Conservation (phyloP, 2,113 vertebrate genomes). For the Himantopus leucocephalus region DNA sequence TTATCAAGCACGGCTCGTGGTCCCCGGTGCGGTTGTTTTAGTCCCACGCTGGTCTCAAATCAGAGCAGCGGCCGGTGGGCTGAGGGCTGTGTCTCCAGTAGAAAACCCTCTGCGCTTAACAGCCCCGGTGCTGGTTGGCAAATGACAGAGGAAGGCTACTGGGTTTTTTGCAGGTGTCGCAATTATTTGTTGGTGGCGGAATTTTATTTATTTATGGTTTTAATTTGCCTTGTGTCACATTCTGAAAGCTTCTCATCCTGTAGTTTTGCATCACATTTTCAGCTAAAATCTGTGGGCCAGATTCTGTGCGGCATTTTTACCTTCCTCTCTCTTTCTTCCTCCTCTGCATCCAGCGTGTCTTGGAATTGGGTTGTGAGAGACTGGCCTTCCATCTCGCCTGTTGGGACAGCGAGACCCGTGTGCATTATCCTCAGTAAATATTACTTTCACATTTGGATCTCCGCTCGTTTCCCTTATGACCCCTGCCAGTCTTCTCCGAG, state of each 20-base stretch:
- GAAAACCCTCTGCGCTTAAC: background rate
- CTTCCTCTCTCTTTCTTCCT: background rate
- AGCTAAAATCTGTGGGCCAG: background rate
- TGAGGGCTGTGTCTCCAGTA: background rate
- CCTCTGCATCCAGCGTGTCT: background rate
- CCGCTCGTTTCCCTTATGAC: slow-evolving; percentile 38
- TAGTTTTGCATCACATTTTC: background rate
- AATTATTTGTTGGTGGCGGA: background rate
- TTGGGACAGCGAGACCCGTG: background rate
- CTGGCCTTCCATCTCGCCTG: slow-evolving; percentile 27
- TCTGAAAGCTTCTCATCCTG: background rate
- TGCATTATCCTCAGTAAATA: slow-evolving; percentile 32
- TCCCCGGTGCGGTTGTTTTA: background rate
- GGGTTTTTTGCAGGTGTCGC: fast-evolving
- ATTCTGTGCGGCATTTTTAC: background rate
- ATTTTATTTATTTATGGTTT: background rate
- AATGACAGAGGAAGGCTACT: background rate
- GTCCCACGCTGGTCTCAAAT: background rate
- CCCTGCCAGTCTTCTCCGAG: background rate
- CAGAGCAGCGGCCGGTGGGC: too few relatives aligned
- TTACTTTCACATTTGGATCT: slow-evolving; percentile 32
- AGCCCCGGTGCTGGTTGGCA: fast-evolving
- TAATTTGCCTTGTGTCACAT: background rate
- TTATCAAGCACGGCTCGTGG: background rate
- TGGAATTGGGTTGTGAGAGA: background rate